A percentile compares a stretch with the other conserved stretches of the same genome.
These are phyloP conservation scores for Aurelia sp. DNA, from an alignment of 30 jellyfish, hydroid and myxozoan genomes.

Conservation along the genomic window DNA sequence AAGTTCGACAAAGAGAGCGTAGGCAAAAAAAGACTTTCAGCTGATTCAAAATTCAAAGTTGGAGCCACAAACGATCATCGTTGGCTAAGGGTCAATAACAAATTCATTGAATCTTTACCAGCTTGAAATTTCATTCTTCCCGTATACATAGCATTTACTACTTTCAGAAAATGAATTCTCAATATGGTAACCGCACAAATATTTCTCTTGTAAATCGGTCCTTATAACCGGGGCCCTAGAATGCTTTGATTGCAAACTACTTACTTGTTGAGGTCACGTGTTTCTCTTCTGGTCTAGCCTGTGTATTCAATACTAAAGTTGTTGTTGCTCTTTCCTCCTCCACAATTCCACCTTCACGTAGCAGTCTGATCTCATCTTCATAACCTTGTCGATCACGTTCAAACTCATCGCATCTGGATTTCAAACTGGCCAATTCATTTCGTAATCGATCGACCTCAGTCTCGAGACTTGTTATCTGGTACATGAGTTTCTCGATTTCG, in stretches of 20 bases:
- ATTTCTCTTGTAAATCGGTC: no score
- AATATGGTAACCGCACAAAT: no score
- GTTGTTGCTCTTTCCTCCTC: conserved; percentile 78
- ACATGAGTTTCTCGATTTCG: conserved; percentile 83
- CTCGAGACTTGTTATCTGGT: conserved; percentile 65
- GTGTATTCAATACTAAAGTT: conserved; percentile 64
- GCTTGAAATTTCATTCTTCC: no score
- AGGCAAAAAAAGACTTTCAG: no score
- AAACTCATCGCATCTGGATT: conserved; percentile 64
- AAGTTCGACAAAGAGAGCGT: no score
- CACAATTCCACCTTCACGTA: conserved; percentile 48
- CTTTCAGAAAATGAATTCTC: no score
- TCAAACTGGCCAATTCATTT: conserved; percentile 50
- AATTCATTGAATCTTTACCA: no score
- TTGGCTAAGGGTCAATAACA: no score
- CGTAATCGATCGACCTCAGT: conserved; percentile 74
- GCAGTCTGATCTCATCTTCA: conserved; percentile 44
- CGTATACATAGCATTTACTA: no score
- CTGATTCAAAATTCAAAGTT: no score
- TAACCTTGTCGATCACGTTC: conserved; percentile 46
- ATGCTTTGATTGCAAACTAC: not conserved
- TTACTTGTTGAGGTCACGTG: conserved; percentile 53
- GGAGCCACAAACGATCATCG: no score
- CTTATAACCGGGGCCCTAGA: no score
- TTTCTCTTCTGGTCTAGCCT: conserved; percentile 64